Evolutionary conservation across 2,797 vertebrate genomes (phyloP).

Genomic region (Channa striata): DNA sequence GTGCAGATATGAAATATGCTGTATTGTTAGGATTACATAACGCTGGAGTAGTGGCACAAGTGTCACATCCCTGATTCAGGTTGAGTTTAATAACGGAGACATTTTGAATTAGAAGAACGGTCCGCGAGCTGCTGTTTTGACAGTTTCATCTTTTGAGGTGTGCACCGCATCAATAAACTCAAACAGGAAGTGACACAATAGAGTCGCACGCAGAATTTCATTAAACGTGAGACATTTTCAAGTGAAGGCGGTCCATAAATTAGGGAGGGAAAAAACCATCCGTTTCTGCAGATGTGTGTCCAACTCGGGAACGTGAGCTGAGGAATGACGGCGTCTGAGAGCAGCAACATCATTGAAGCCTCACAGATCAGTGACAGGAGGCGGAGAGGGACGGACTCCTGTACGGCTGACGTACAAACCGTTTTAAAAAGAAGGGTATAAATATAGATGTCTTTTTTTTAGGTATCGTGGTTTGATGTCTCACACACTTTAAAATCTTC

Average conservation of each 20-base stretch:
- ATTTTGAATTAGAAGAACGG: slow-evolving; percentile 33
- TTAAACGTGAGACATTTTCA: slow-evolving; percentile 22
- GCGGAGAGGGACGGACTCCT: neutral
- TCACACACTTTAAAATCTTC: no score
- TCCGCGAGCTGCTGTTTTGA: slow-evolving; percentile 15
- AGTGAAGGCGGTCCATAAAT: slow-evolving; percentile 2
- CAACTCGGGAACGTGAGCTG: slow-evolving; percentile 5
- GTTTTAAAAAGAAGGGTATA: neutral
- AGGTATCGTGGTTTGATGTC: neutral
- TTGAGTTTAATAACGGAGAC: slow-evolving; percentile 18
- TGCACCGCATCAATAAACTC: slow-evolving; percentile 11
- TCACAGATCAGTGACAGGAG: slow-evolving; percentile 28
- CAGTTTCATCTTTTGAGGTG: slow-evolving; percentile 29
- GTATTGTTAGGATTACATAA: slow-evolving; percentile 26
- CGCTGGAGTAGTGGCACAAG: slow-evolving; percentile 16
- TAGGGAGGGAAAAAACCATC: slow-evolving; percentile 10
- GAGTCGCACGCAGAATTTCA: slow-evolving; percentile 19
- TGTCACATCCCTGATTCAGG: neutral
- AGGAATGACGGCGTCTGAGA: slow-evolving; percentile 30
- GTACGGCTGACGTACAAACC: neutral
- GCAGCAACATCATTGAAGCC: slow-evolving; percentile 36
- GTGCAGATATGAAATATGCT: slow-evolving; percentile 31
- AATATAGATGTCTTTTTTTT: no score
- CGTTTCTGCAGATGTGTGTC: slow-evolving; percentile 1
- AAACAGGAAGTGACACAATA: neutral